Evolutionary conservation across 2,113 vertebrate genomes (phyloP), one percentile per base, ranked within the genome.

Genomic region (Perca schrenkii): DNA sequence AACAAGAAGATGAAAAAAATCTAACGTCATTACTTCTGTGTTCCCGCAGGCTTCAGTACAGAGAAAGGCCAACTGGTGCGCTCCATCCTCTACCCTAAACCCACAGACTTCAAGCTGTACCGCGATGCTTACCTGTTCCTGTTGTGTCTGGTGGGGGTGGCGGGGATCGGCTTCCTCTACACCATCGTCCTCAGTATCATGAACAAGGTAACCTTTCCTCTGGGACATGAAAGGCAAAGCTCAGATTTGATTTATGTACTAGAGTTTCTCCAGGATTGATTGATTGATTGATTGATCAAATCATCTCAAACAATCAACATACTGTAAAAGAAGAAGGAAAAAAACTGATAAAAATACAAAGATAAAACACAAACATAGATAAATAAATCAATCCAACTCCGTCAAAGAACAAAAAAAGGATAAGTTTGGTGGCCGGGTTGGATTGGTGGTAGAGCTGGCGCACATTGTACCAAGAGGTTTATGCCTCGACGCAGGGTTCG

Each of bases 91-190:
- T 97, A 99, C 93, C 98, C 98, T 47, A 99, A 99, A 91, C 98
- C 98, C 85, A 99, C 97, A 4, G 97, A 99, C 91, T 98, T 99
- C 86, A 98, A 98, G 86, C 97, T 99, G 88, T 99, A 99, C 95
- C 95, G 96, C 70, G 98, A 99, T 62, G 98, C 98, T 47, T 98
- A 96, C 90, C 92, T 98, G 89, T 99, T 99, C 93, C 91, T 99
- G 0, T 92, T 98, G 34, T 99, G 96, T 92, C 95, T 99, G 60
- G 98, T 98, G 50, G 96, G 93, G 0, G 96, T 99, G 83, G 98
- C 97, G 21, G 97, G 94, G 52, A 86, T 99, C 67, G 98, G 97
- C 4, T 98, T 99, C 91, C 75, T 99, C 87, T 99, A 99, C 92
- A 97, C 97, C 0, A 85, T 99, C 66, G 56, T 97, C 85, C 95